phyloP scores from a whole-genome alignment of 2,797 vertebrate genomes.

The Apogon talboti region DNA sequence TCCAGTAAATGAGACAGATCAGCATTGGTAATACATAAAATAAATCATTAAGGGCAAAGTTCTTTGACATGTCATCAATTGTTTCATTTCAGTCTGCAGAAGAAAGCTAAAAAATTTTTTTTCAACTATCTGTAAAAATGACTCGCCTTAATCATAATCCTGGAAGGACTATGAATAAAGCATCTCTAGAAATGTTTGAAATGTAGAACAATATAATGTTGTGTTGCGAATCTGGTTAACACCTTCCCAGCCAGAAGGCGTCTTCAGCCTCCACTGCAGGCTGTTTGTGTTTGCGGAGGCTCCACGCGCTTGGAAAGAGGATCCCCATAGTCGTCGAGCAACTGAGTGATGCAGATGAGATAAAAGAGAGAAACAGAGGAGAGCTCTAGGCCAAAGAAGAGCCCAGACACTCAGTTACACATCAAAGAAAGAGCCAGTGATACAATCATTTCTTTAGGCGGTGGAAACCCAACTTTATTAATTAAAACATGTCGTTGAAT shows the following conservation, averaged over 20 bases:
- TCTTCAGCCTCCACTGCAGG: conserved; percentile 35
- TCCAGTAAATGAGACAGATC: no score
- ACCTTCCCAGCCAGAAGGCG: conserved; percentile 29
- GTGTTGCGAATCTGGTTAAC: conserved; percentile 20
- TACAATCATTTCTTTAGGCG: conserved; percentile 71
- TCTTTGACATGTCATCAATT: no score
- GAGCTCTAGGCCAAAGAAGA: conserved; percentile 69
- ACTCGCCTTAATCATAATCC: background rate
- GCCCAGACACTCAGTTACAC: conserved; percentile 71
- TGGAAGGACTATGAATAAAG: conserved; percentile 6
- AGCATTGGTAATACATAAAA: no score
- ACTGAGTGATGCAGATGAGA: conserved; percentile 58
- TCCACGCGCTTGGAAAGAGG: conserved; percentile 39
- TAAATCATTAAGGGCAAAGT: no score
- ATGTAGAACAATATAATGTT: conserved; percentile 20
- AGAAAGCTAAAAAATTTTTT: conserved; percentile 1
- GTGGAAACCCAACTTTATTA: conserved; percentile 71
- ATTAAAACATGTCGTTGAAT: conserved; percentile 77
- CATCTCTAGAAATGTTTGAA: conserved; percentile 4
- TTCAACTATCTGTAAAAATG: no score
- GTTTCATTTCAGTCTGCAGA: background rate
- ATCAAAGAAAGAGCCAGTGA: conserved; percentile 76
- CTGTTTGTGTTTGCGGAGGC: conserved; percentile 30
- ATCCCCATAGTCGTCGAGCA: conserved; percentile 29
- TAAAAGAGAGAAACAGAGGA: conserved; percentile 57